A percentile compares a stretch with the other conserved stretches of the same genome.
phyloP scores from a whole-genome alignment of 2,797 vertebrate genomes.

The Hapalemur alaotrensis region DNA sequence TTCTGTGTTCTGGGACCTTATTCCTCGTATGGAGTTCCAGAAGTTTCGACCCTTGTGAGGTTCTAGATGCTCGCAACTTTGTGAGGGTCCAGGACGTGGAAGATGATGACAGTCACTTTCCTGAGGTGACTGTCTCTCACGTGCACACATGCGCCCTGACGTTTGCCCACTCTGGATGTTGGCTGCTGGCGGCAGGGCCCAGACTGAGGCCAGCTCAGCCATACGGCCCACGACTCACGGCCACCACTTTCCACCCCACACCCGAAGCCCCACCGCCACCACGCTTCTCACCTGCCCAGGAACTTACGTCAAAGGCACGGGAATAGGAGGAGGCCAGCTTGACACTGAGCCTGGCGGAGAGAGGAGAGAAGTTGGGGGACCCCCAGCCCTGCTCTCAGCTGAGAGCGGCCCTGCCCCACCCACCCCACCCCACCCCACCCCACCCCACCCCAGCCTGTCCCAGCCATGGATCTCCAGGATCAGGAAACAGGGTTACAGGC shows the following conservation, averaged over 20 bases:
- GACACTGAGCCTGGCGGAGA: conserved; percentile 72
- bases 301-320: conserved; percentile 75
- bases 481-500: not conserved
- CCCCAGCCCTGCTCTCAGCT: not conserved
- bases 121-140: not conserved
- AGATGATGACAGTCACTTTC: not conserved
- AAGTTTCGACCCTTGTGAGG: not conserved
- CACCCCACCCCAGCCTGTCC: not conserved
- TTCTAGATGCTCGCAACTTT: not conserved
- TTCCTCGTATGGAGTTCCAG: not conserved
- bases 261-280: not conserved
- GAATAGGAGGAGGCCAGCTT: conserved; percentile 48
- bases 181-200: not conserved
- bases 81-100: not conserved
- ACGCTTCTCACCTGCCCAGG: not conserved
- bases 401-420: not conserved
- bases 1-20: not conserved
- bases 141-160: not conserved
- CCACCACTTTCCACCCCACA: no score
- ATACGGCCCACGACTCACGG: not conserved
- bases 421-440: not conserved
- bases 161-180: not conserved
- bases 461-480: not conserved
- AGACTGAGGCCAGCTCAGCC: not conserved
- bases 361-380: not conserved